Evolutionary conservation across 1,140 invertebrate genomes (phyloP).

Genomic region (Drosophila chauvacae): DNA sequence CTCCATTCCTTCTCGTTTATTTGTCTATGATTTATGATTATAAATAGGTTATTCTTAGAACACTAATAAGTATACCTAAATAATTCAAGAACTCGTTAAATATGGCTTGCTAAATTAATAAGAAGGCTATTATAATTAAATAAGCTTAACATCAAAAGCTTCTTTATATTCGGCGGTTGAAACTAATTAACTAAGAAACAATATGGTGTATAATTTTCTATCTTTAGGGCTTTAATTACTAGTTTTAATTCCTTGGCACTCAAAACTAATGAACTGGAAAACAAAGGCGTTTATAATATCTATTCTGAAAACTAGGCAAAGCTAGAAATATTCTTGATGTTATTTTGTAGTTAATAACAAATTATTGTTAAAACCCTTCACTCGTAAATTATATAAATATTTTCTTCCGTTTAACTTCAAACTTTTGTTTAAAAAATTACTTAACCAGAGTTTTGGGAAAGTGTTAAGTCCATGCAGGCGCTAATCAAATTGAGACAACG

Average conservation of each 20-base stretch:
- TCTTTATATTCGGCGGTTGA: neutral
- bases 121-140: neutral
- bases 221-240: neutral
- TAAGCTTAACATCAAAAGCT: neutral
- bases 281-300: neutral
- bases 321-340: neutral
- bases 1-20: neutral
- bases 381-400: neutral
- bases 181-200: neutral
- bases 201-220: neutral
- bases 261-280: neutral
- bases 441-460: conserved; percentile 9
- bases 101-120: neutral
- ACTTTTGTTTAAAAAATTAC: conserved; percentile 1
- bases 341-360: neutral
- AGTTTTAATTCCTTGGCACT: neutral
- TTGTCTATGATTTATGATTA: conserved; percentile 7
- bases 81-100: neutral
- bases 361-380: neutral
- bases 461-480: conserved; percentile 35
- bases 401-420: neutral
- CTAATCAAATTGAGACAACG: conserved; percentile 71
- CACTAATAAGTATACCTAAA: neutral
- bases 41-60: neutral
- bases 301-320: neutral